phyloP scores from a whole-genome alignment of 2,113 vertebrate species.

The Strigops habroptila region DNA sequence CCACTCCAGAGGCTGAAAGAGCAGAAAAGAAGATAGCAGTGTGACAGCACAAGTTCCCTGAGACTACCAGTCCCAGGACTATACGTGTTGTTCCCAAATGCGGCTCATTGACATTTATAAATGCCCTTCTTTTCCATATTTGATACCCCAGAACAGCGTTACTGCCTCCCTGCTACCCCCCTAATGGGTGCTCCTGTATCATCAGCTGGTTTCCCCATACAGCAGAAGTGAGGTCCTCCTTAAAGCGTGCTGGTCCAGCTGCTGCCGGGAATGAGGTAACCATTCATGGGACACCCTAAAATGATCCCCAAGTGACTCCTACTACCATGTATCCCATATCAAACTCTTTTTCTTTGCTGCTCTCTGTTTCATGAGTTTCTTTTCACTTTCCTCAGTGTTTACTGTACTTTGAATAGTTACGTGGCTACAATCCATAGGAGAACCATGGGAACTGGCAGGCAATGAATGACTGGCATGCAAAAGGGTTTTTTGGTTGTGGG shows the following conservation, averaged over 20 bases:
- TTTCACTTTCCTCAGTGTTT: conserved; percentile 32
- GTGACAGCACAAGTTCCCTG: not conserved
- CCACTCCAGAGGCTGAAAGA: not conserved
- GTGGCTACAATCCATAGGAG: conserved; percentile 45
- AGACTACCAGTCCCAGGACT: not conserved
- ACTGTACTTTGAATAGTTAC: conserved; percentile 44
- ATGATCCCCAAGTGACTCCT: not conserved
- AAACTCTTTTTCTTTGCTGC: not conserved
- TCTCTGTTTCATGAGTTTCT: conserved; percentile 32
- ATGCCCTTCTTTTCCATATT: not conserved
- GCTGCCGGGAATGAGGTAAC: not conserved
- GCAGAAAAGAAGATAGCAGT: not conserved
- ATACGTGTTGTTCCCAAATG: not conserved
- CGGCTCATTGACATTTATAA: not conserved
- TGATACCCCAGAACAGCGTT: not conserved
- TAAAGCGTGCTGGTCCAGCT: not conserved
- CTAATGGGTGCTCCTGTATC: not conserved
- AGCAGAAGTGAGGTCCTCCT: not conserved
- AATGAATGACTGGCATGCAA: conserved; percentile 47
- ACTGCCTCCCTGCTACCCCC: not conserved
- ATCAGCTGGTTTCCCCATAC: not conserved
- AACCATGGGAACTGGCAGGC: conserved; percentile 55
- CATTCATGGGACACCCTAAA: not conserved
- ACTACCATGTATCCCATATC: not conserved
- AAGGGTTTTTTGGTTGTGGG: not conserved